phyloP scores from a whole-genome alignment of 2,113 vertebrate species.

The Neodontobutis hainanensis region DNA sequence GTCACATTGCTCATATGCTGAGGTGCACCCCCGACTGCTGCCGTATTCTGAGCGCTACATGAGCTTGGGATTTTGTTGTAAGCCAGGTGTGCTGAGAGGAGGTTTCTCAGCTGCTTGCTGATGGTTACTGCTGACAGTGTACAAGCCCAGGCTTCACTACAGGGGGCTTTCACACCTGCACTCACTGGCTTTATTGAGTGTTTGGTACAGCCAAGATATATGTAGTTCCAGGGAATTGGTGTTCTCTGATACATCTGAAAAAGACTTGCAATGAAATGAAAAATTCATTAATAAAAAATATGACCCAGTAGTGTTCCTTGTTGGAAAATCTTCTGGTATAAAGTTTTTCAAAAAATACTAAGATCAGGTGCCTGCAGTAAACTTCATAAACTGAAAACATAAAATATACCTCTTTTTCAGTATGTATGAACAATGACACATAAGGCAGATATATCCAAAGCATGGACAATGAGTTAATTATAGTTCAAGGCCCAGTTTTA shows the following conservation, averaged over 20 bases:
- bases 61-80: constrained; percentile 18
- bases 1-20: constrained; percentile 24
- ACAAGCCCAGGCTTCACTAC: constrained; percentile 15
- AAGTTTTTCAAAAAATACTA: not conserved
- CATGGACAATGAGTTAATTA: no score
- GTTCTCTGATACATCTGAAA: not conserved
- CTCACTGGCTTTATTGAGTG: not conserved
- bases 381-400: no score
- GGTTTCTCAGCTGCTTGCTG: constrained; percentile 32
- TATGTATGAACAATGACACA: no score
- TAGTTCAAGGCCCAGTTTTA: no score
- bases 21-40: constrained; percentile 13
- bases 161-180: not conserved
- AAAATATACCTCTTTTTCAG: no score
- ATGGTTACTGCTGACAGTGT: constrained; percentile 39
- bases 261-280: not conserved
- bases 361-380: not conserved
- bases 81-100: constrained; percentile 29
- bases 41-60: not conserved
- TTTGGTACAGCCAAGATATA: not conserved
- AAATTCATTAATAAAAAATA: not conserved
- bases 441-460: no score
- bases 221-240: not conserved
- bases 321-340: not conserved
- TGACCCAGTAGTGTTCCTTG: not conserved